phyloP scores from a whole-genome alignment of 2,888 invertebrate genomes.

The Sarcophaga subvicina region DNA sequence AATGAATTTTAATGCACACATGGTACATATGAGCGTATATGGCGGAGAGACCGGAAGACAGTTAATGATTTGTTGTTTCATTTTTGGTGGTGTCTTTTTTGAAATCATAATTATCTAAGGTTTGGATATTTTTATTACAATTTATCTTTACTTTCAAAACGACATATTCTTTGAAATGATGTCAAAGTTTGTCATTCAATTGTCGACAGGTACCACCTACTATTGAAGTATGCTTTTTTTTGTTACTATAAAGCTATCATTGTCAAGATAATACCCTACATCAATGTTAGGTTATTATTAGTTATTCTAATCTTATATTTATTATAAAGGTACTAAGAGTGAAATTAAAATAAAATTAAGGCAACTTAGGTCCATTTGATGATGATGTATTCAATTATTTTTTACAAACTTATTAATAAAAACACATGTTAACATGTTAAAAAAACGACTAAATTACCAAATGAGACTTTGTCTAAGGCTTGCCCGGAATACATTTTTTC shows the following conservation, averaged over 20 bases:
- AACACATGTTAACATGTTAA: too few species aligned
- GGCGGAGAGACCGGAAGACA: slow-evolving; percentile 30
- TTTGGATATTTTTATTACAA: background rate
- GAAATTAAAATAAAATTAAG: too few species aligned
- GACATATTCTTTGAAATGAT: slow-evolving; percentile 1
- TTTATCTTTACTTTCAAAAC: background rate
- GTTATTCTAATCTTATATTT: too few species aligned
- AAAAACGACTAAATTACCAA: too few species aligned
- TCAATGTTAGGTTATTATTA: background rate
- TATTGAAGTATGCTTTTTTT: background rate
- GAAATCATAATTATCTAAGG: slow-evolving; percentile 20
- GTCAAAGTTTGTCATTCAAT: background rate
- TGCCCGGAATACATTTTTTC: too few species aligned
- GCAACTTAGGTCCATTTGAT: too few species aligned
- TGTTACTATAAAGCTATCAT: background rate
- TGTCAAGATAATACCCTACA: background rate
- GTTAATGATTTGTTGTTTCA: slow-evolving; percentile 27
- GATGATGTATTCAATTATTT: too few species aligned
- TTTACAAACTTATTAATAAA: too few species aligned
- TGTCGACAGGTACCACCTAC: slow-evolving; percentile 13
- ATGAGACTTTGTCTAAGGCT: too few species aligned
- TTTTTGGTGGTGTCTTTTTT: slow-evolving; percentile 1
- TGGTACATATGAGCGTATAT: background rate
- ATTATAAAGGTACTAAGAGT: too few species aligned
- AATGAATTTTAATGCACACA: slow-evolving; percentile 20